A percentile compares a stretch with the other conserved stretches of the same genome.
Conservation (phyloP, 2,888 invertebrate genomes). For the Molanna angustata region DNA sequence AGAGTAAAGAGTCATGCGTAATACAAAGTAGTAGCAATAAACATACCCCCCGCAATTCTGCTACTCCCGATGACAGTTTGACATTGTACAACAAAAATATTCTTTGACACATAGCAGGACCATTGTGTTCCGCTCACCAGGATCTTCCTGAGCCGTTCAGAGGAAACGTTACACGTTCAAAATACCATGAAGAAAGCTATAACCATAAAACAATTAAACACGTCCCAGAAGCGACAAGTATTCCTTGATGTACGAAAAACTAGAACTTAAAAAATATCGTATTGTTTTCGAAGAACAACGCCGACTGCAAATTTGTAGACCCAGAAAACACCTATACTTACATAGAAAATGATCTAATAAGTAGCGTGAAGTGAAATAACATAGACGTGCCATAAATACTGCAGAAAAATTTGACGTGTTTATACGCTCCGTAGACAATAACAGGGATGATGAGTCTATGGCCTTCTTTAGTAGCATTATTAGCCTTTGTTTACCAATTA, state of each 20-base stretch:
- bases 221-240: too few species aligned
- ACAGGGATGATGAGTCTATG: neutral
- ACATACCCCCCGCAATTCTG: conserved; percentile 11
- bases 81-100: conserved; percentile 6
- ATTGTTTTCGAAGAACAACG: conserved; percentile 9
- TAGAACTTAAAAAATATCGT: neutral
- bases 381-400: conserved; percentile 16
- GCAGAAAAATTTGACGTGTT: conserved; percentile 9
- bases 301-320: neutral
- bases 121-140: conserved; percentile 2
- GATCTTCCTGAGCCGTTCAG: neutral
- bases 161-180: neutral
- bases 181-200: conserved; percentile 13
- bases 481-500: conserved; percentile 12
- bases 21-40: conserved; percentile 8
- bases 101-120: neutral
- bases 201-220: conserved; percentile 14
- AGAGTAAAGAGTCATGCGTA: conserved; percentile 5
- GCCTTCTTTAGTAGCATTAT: conserved; percentile 8
- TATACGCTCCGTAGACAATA: conserved; percentile 8
- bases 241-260: conserved; percentile 1
- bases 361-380: conserved; percentile 7
- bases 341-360: conserved; percentile 16
- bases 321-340: too few species aligned
- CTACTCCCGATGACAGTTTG: conserved; percentile 6